Evolutionary conservation across 2,888 invertebrate genomes (phyloP).

Genomic region (Temnothorax ravouxi): DNA sequence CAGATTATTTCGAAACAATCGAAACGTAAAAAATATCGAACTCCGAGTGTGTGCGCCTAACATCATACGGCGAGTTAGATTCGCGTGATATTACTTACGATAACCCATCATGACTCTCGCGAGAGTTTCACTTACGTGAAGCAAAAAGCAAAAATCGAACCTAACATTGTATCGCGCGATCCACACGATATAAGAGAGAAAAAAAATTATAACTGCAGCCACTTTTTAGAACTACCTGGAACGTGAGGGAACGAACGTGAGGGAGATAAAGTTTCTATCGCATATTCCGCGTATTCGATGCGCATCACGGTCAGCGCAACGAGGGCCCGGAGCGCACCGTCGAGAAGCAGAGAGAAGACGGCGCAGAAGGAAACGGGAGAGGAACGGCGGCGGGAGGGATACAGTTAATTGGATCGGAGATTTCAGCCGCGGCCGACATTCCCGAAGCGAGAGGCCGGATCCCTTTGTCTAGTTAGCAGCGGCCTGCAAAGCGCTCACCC

Average conservation of each 20-base stretch:
- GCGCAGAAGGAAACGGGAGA: slow-evolving; percentile 10
- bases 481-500: slow-evolving; percentile 65
- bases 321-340: background rate
- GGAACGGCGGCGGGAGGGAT: slow-evolving; percentile 34
- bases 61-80: background rate
- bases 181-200: background rate
- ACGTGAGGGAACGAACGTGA: background rate
- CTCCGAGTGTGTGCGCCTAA: background rate
- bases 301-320: slow-evolving; percentile 31
- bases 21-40: background rate
- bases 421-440: slow-evolving; percentile 70
- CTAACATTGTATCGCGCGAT: background rate
- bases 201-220: background rate
- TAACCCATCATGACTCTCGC: too few species aligned
- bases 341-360: slow-evolving; percentile 19
- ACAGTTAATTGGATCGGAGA: slow-evolving; percentile 75
- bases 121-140: background rate
- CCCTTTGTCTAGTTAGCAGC: slow-evolving; percentile 70
- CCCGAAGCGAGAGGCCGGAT: slow-evolving; percentile 63
- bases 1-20: background rate
- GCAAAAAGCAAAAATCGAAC: background rate
- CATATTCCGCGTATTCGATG: slow-evolving; percentile 20
- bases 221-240: background rate
- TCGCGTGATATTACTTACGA: slow-evolving; percentile 24
- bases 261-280: background rate